Evolutionary conservation across 1,140 invertebrate genomes (phyloP).

Genomic region (Drosophila nasuta): DNA sequence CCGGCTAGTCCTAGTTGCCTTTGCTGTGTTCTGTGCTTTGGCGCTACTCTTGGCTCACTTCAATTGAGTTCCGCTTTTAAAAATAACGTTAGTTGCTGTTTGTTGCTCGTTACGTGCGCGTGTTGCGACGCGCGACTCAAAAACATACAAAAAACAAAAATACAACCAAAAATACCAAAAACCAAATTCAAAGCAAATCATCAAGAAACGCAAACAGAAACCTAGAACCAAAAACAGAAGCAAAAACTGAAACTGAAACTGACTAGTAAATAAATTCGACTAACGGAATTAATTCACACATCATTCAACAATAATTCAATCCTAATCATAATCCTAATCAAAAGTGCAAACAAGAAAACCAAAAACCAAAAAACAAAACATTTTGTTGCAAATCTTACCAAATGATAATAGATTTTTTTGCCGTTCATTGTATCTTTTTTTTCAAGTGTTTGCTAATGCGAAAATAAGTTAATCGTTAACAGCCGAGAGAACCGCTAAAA

Average conservation of each 20-base stretch:
- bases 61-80: constrained; percentile 80
- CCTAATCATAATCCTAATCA: too few relatives aligned
- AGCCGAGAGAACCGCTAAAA: too few relatives aligned
- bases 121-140: constrained; percentile 76
- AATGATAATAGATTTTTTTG: constrained; percentile 23
- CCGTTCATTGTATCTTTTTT: constrained; percentile 18
- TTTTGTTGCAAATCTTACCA: neutral
- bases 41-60: constrained; percentile 72
- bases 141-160: constrained; percentile 28
- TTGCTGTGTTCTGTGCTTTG: constrained; percentile 28
- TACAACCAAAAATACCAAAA: constrained; percentile 1
- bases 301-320: too few relatives aligned
- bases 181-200: neutral
- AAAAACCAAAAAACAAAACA: neutral
- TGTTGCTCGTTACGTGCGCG: constrained; percentile 84
- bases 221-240: constrained; percentile 7
- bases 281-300: neutral
- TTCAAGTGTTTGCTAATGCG: constrained; percentile 16
- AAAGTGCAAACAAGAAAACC: neutral
- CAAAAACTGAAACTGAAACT: neutral
- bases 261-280: too few relatives aligned
- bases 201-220: constrained; percentile 10
- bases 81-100: constrained; percentile 85
- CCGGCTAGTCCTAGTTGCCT: constrained; percentile 25
- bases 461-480: neutral